Percentiles rank a stretch among this genome's conserved stretches.
phyloP scores from a whole-genome alignment of 2,888 invertebrate genomes.

The Amblyjoppa fuscipennis region DNA sequence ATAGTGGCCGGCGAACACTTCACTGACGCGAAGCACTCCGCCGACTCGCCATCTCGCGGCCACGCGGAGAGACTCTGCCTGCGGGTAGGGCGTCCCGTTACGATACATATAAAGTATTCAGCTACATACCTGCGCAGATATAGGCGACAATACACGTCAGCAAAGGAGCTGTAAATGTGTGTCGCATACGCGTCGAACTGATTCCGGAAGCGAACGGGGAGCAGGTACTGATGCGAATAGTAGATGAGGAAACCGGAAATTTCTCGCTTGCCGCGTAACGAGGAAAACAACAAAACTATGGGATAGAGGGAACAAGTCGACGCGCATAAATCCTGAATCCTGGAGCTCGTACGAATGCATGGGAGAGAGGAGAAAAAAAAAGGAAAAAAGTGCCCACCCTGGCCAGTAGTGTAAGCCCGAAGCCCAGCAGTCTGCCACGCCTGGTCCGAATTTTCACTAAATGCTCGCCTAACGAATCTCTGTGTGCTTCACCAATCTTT shows the following conservation, averaged over 20 bases:
- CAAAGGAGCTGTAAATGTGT: not conserved
- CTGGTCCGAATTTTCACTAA: constrained; percentile 62
- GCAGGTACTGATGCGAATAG: constrained; percentile 48
- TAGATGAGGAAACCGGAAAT: constrained; percentile 57
- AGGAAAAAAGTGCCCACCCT: constrained; percentile 54
- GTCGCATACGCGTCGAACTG: constrained; percentile 1
- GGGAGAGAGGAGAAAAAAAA: constrained; percentile 40
- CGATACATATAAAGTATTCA: not conserved
- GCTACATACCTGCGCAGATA: not conserved
- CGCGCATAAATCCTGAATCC: constrained; percentile 60
- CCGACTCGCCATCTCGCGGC: too few species aligned
- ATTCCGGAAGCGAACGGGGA: constrained; percentile 25
- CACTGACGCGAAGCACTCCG: too few species aligned
- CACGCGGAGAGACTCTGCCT: too few species aligned
- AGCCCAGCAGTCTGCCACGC: constrained; percentile 38
- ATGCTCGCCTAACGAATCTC: constrained; percentile 65
- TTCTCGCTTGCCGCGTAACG: constrained; percentile 56
- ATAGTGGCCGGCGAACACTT: too few species aligned
- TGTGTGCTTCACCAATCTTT: constrained; percentile 51
- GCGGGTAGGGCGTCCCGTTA: too few species aligned
- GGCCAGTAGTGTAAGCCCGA: constrained; percentile 44
- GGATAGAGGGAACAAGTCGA: constrained; percentile 46
- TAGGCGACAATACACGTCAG: not conserved
- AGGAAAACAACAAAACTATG: constrained; percentile 56
- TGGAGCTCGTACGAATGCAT: constrained; percentile 26